Conservation (phyloP, 2,113 vertebrate genomes). For the Prietella phreatophila region DNA sequence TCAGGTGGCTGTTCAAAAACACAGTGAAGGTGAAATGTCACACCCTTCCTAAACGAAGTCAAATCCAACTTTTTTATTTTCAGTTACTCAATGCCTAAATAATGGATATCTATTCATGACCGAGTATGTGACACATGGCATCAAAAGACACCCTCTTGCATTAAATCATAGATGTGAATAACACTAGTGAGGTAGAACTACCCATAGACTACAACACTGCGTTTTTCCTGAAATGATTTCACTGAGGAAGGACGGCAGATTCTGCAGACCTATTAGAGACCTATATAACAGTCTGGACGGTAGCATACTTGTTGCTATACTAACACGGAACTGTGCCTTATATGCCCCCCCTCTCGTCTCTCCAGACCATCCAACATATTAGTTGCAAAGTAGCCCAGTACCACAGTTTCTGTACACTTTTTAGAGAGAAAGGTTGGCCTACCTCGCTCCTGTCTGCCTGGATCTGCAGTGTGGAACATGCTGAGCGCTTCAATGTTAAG, state of each 20-base stretch:
- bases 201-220: background rate
- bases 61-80: background rate
- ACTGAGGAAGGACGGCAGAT: background rate
- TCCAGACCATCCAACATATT: background rate
- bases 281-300: background rate
- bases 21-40: background rate
- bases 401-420: background rate
- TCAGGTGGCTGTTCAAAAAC: background rate
- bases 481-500: constrained; percentile 93
- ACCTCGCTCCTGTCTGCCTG: constrained; percentile 54
- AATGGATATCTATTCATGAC: background rate
- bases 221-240: background rate
- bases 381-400: background rate
- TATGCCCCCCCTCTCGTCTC: background rate
- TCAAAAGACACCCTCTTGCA: background rate
- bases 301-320: background rate
- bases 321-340: background rate
- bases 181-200: background rate
- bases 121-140: background rate
- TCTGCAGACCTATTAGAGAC: background rate
- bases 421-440: constrained; percentile 22
- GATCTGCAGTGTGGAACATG: constrained; percentile 82
- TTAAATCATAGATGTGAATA: background rate
- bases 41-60: background rate
- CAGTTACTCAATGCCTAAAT: background rate